A percentile compares a stretch with the other conserved stretches of the same genome.
Conservation (phyloP, 2,888 invertebrate genomes). For the Disparrhopalites patrizii region DNA sequence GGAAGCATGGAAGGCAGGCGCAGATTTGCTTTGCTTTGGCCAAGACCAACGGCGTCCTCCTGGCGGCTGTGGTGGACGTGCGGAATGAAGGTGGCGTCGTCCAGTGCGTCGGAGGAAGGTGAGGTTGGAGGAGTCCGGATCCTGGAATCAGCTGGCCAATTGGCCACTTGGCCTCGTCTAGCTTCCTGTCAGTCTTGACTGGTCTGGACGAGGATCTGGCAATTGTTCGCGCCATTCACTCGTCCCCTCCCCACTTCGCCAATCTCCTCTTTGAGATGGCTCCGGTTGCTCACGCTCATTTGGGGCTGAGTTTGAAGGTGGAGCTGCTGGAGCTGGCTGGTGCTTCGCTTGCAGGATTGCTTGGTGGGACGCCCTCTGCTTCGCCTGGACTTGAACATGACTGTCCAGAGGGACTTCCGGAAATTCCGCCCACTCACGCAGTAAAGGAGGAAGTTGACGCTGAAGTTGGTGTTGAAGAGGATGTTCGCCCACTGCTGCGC, state of each 20-base stretch:
- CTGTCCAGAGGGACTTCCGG: constrained; percentile 57
- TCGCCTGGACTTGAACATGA: constrained; percentile 25
- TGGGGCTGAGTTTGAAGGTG: neutral
- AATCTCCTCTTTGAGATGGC: no score
- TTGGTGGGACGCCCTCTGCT: neutral
- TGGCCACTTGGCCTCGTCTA: no score
- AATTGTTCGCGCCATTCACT: neutral
- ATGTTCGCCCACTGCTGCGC: constrained; percentile 53
- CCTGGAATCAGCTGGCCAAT: no score
- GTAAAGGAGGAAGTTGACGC: constrained; percentile 76
- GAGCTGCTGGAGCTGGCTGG: neutral
- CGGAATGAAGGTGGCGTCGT: no score
- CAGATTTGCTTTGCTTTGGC: no score
- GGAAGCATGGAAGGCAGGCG: no score
- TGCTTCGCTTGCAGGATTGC: constrained; percentile 1
- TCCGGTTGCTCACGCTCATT: neutral
- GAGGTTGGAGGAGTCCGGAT: no score
- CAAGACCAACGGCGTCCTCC: no score
- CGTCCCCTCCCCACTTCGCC: neutral
- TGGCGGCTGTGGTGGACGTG: no score
- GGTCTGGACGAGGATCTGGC: neutral
- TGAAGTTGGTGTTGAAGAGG: constrained; percentile 75
- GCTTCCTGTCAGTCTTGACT: no score
- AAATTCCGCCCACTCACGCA: constrained; percentile 78
- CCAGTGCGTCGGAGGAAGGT: no score